Evolutionary conservation across 2,797 vertebrate genomes (phyloP).

Genomic region (Sebastes minor): DNA sequence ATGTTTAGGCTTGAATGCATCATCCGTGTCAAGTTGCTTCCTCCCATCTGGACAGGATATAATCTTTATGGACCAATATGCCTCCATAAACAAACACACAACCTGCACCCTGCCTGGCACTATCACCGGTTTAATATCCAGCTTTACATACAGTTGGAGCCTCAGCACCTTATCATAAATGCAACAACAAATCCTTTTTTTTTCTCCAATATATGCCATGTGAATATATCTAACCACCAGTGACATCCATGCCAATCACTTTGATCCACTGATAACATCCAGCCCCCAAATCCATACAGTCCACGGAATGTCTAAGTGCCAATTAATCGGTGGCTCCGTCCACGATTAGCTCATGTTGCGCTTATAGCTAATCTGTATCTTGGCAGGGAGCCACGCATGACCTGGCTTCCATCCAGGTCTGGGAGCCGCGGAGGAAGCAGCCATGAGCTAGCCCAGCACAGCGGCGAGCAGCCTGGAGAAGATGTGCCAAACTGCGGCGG

Average conservation of each 20-base stretch:
- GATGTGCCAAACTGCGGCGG: constrained; percentile 67
- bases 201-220: background rate
- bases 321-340: constrained; percentile 78
- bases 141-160: background rate
- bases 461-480: constrained; percentile 35
- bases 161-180: background rate
- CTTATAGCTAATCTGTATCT: constrained; percentile 80
- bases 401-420: constrained; percentile 75
- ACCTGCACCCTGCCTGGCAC: background rate
- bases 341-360: constrained; percentile 78
- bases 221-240: background rate
- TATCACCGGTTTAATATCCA: background rate
- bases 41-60: background rate
- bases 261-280: constrained; percentile 47
- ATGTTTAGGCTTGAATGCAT: background rate
- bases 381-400: constrained; percentile 75
- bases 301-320: constrained; percentile 67
- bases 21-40: background rate
- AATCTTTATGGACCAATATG: background rate
- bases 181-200: background rate
- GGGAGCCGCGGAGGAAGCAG: constrained; percentile 53
- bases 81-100: background rate
- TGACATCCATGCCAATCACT: constrained; percentile 30
- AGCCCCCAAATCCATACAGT: constrained; percentile 51
- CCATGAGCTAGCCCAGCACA: constrained; percentile 36